Percentiles rank a stretch among this genome's conserved stretches.
Evolutionary conservation across 2,113 vertebrate species (phyloP).

Genomic region (Chloebia gouldiae): DNA sequence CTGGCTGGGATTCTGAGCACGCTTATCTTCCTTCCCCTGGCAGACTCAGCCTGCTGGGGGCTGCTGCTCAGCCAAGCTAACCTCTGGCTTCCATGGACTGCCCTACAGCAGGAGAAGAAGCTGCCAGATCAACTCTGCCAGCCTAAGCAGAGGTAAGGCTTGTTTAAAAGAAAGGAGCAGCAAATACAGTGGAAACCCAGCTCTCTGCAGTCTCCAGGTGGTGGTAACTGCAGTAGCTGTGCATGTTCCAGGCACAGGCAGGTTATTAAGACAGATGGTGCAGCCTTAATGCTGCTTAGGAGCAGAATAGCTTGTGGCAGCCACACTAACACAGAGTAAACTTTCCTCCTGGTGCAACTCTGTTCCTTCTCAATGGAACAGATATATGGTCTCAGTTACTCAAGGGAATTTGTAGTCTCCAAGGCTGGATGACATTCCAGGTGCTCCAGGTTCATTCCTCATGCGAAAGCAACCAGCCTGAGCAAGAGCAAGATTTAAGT

Average conservation of each 20-base stretch:
- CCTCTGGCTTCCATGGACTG: neutral
- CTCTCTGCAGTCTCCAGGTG: neutral
- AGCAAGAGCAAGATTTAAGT: neutral
- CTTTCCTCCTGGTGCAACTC: neutral
- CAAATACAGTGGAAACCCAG: neutral
- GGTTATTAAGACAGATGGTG: neutral
- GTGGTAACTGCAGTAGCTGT: neutral
- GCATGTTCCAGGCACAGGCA: neutral
- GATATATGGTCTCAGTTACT: neutral
- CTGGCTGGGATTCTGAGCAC: neutral
- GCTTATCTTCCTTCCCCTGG: conserved; percentile 9
- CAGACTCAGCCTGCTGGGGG: neutral
- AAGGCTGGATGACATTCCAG: neutral
- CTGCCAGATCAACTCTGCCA: neutral
- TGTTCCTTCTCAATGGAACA: neutral
- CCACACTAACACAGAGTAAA: neutral
- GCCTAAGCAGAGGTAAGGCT: neutral
- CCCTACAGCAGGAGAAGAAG: neutral
- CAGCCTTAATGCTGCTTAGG: neutral
- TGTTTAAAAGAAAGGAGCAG: neutral
- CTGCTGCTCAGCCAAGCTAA: neutral
- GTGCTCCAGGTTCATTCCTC: neutral
- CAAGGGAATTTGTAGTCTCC: neutral
- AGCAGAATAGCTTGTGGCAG: neutral
- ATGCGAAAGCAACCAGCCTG: neutral